These are phyloP conservation scores for Echinops telfairi DNA, from an alignment of 2,113 vertebrate genomes.

Conservation along the genomic window DNA sequence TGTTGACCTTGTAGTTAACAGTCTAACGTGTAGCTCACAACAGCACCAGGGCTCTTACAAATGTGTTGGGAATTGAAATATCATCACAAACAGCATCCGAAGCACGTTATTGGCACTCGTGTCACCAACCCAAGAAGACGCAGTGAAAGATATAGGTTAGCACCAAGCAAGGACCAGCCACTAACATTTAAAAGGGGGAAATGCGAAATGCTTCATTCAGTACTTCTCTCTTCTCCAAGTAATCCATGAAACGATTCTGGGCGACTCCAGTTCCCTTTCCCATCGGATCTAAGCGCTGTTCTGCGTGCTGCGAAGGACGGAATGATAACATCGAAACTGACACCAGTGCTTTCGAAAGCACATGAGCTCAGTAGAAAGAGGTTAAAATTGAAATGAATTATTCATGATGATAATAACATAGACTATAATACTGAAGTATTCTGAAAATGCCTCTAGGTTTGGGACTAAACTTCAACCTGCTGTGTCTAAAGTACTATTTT, in stretches of 20 bases:
- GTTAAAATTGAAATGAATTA: too few species aligned
- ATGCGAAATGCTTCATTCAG: background rate
- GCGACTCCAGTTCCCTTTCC: background rate
- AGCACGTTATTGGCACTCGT: fast-evolving
- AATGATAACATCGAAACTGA: too few species aligned
- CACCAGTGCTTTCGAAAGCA: too few species aligned
- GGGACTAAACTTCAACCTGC: background rate
- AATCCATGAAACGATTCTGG: background rate
- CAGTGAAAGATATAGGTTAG: background rate
- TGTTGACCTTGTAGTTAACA: too few species aligned
- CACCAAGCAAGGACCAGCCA: background rate
- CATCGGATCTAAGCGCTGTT: too few species aligned
- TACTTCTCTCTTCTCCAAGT: background rate
- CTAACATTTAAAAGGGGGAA: background rate
- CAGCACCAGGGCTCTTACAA: too few species aligned
- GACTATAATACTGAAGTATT: background rate
- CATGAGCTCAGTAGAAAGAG: too few species aligned
- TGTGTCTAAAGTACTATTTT: fast-evolving
- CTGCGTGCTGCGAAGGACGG: too few species aligned
- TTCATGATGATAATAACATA: too few species aligned
- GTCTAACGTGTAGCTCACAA: too few species aligned
- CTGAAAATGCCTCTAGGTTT: background rate
- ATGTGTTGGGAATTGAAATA: background rate
- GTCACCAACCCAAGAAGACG: background rate
- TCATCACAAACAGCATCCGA: background rate